phyloP scores from a whole-genome alignment of 2,797 vertebrate species.

The Emys orbicularis region DNA sequence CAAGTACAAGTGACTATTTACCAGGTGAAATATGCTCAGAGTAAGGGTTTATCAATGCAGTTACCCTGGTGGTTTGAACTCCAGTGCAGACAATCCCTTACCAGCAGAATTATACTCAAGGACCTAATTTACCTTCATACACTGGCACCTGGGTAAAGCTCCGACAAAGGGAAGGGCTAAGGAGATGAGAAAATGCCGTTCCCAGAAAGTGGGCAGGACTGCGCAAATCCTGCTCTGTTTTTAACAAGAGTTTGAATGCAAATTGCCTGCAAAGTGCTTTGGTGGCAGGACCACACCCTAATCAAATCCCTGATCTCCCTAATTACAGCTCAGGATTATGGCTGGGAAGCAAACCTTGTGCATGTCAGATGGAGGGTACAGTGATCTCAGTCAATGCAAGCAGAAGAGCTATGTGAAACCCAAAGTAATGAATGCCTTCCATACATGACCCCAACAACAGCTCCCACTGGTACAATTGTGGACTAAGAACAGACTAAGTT shows the following conservation, averaged over 20 bases:
- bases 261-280: conserved; percentile 35
- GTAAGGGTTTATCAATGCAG: neutral
- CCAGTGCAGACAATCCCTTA: neutral
- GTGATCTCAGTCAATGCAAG: fast-evolving
- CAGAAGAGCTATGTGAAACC: conserved; percentile 11
- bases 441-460: neutral
- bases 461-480: neutral
- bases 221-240: neutral
- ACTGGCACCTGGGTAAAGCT: neutral
- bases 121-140: neutral
- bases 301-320: conserved; percentile 67
- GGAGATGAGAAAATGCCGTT: neutral
- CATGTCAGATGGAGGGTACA: neutral
- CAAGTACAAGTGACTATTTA: neutral
- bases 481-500: fast-evolving
- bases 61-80: neutral
- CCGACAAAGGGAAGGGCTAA: neutral
- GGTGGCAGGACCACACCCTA: conserved; percentile 60
- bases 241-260: conserved; percentile 42
- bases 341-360: conserved; percentile 50
- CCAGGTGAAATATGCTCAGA: neutral
- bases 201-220: neutral
- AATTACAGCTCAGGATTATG: conserved; percentile 67
- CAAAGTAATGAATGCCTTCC: neutral
- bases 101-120: neutral